Evolutionary conservation across 2,113 vertebrate genomes (phyloP).

Genomic region (Carassius carassius): DNA sequence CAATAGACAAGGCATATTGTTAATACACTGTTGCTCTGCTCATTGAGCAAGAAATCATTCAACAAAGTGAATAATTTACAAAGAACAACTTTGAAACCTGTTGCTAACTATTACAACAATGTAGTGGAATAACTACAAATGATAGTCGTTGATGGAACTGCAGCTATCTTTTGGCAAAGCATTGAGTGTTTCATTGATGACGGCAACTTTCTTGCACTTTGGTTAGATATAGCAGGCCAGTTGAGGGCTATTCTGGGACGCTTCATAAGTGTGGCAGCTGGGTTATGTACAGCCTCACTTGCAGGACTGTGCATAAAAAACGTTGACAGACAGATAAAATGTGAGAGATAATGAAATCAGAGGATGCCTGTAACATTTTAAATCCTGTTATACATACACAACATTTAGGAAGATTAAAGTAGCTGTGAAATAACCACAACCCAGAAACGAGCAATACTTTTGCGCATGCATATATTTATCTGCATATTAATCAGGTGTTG

Average conservation of each 20-base stretch:
- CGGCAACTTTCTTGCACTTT: slow-evolving; percentile 71
- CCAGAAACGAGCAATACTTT: not conserved
- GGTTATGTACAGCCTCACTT: slow-evolving; percentile 75
- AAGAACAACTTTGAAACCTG: not conserved
- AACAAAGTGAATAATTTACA: not conserved
- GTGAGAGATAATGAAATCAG: slow-evolving; percentile 69
- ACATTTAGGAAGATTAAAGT: not conserved
- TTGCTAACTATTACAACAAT: not conserved
- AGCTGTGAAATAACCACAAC: not conserved
- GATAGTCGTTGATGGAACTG: slow-evolving; percentile 63
- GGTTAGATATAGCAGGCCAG: slow-evolving; percentile 68
- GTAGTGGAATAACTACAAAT: slow-evolving; percentile 5
- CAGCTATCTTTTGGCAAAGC: slow-evolving; percentile 66
- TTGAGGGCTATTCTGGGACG: slow-evolving; percentile 73
- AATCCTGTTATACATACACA: not conserved
- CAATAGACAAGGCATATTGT: slow-evolving; percentile 58
- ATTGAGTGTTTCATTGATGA: slow-evolving; percentile 71
- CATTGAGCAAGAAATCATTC: not conserved
- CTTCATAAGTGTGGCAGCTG: slow-evolving; percentile 73
- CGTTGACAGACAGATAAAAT: slow-evolving; percentile 73
- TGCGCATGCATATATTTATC: not conserved
- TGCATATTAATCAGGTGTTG: slow-evolving; percentile 10
- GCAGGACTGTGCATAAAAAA: slow-evolving; percentile 61
- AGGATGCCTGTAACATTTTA: not conserved
- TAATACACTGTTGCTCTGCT: slow-evolving; percentile 25